Evolutionary conservation across 2,888 invertebrate species (phyloP).

Genomic region (Copidosoma aretas): DNA sequence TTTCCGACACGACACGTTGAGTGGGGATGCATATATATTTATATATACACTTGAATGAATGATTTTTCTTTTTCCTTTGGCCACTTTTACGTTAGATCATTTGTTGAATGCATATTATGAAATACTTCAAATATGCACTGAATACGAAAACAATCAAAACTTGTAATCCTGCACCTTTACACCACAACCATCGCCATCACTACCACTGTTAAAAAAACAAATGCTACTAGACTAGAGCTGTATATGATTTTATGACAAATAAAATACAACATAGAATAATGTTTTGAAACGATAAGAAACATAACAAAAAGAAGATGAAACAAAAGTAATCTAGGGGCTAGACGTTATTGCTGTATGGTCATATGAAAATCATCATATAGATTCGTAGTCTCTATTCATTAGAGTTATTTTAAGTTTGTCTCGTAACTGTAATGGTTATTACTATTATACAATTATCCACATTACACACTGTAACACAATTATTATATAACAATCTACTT

Average conservation of each 20-base stretch:
- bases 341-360: constrained; percentile 53
- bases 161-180: constrained; percentile 15
- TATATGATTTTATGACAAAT: constrained; percentile 6
- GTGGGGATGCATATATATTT: background rate
- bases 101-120: background rate
- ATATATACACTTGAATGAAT: constrained; percentile 3
- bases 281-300: constrained; percentile 31
- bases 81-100: background rate
- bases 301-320: constrained; percentile 32
- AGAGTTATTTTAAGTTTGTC: constrained; percentile 59
- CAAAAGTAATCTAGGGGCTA: constrained; percentile 27
- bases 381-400: constrained; percentile 53
- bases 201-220: background rate
- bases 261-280: constrained; percentile 1
- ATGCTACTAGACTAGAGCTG: constrained; percentile 4
- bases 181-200: background rate
- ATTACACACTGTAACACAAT: constrained; percentile 62
- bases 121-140: background rate
- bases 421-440: constrained; percentile 48
- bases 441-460: constrained; percentile 55
- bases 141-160: constrained; percentile 39
- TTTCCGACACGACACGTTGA: no score
- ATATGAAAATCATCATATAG: constrained; percentile 53
- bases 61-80: background rate
- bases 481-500: constrained; percentile 61